Percentiles rank a stretch among this genome's conserved stretches.
Evolutionary conservation across 2,888 invertebrate species (phyloP).

Genomic region (Nezara viridula): DNA sequence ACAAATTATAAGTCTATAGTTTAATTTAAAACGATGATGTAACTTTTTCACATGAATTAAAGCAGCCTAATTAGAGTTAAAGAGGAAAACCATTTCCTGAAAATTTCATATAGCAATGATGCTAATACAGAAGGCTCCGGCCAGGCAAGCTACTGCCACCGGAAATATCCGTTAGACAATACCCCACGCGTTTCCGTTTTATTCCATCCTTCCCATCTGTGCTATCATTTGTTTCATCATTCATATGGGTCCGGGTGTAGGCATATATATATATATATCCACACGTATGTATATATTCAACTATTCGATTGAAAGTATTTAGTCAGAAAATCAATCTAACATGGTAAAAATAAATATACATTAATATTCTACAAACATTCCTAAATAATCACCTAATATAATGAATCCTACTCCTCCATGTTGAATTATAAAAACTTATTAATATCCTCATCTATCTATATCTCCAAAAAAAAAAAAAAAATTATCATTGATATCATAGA

Average conservation of each 20-base stretch:
- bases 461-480: too few relatives aligned
- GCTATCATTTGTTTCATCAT: constrained; percentile 29
- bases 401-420: too few relatives aligned
- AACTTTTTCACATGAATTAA: neutral
- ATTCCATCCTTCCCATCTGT: constrained; percentile 23
- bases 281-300: too few relatives aligned
- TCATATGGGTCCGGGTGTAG: neutral
- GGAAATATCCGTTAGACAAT: constrained; percentile 55
- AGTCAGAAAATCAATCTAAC: too few relatives aligned
- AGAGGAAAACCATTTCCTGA: constrained; percentile 26
- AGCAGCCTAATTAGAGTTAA: neutral
- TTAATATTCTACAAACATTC: too few relatives aligned
- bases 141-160: constrained; percentile 32
- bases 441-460: too few relatives aligned
- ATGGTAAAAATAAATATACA: too few relatives aligned
- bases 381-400: too few relatives aligned
- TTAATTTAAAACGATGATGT: neutral
- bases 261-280: neutral
- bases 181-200: constrained; percentile 55
- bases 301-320: too few relatives aligned
- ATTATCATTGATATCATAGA: too few relatives aligned
- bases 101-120: constrained; percentile 12
- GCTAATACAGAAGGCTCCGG: constrained; percentile 7
- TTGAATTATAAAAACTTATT: too few relatives aligned
- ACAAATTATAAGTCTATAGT: neutral